Percentiles rank a stretch among this genome's conserved stretches.
Evolutionary conservation across 2,113 vertebrate species (phyloP).

Genomic region (Otus sunia): DNA sequence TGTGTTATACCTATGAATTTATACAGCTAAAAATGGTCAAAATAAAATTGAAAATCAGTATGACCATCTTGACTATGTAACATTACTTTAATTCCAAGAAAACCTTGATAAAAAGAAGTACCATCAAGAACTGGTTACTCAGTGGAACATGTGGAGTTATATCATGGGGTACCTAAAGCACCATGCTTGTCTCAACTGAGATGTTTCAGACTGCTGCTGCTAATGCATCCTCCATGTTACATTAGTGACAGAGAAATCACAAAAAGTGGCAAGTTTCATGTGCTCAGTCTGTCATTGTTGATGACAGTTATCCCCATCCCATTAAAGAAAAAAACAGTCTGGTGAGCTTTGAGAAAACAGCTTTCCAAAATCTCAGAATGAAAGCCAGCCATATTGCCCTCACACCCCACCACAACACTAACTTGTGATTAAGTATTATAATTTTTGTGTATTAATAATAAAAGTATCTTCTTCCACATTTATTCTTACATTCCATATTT

Average conservation of each 20-base stretch:
- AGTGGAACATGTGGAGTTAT: background rate
- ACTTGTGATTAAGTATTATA: background rate
- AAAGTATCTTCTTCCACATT: background rate
- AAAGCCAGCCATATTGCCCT: background rate
- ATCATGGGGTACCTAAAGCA: background rate
- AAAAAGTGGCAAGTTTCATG: background rate
- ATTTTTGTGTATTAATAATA: background rate
- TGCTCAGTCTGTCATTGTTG: background rate
- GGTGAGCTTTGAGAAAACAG: background rate
- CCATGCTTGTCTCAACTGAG: background rate
- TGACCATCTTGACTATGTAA: background rate
- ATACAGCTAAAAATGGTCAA: background rate
- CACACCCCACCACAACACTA: background rate
- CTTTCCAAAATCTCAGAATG: background rate
- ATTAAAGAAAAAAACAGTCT: background rate
- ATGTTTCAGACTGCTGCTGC: background rate
- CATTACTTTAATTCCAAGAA: background rate
- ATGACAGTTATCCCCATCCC: background rate
- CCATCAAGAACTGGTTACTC: background rate
- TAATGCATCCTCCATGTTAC: background rate
- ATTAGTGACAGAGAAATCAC: background rate
- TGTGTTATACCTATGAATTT: background rate
- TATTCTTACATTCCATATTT: background rate
- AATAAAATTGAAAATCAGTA: background rate
- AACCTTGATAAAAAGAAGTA: background rate